Conservation (phyloP, 2,888 invertebrate species). For the Hipparchia sbordonii region DNA sequence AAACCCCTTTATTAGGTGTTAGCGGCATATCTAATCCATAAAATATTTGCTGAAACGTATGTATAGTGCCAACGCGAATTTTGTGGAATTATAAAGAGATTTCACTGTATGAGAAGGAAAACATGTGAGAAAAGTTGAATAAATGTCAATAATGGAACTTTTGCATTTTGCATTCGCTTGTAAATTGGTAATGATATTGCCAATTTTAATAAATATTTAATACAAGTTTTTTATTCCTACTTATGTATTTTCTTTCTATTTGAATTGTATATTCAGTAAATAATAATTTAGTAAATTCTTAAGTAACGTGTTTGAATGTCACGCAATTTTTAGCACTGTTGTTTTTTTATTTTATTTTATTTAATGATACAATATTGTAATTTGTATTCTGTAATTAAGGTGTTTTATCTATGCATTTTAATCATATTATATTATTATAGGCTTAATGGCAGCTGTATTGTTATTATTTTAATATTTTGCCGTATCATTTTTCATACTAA, state of each 20-base stretch:
- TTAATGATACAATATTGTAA: conserved; percentile 43
- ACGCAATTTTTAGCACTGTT: conserved; percentile 67
- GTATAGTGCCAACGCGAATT: neutral
- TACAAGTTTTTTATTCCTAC: conserved; percentile 28
- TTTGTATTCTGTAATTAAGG: conserved; percentile 43
- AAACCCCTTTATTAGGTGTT: too few relatives aligned
- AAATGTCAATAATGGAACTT: neutral
- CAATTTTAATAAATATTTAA: conserved; percentile 30
- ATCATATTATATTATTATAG: conserved; percentile 22
- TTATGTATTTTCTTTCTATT: conserved; percentile 47
- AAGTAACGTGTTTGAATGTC: conserved; percentile 56
- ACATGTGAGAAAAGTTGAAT: neutral
- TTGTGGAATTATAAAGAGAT: neutral
- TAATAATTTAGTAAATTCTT: conserved; percentile 67
- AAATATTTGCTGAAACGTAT: too few relatives aligned
- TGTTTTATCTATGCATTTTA: conserved; percentile 32
- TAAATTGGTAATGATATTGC: conserved; percentile 42
- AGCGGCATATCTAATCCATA: too few relatives aligned
- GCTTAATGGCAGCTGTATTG: conserved; percentile 40
- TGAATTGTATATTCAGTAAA: conserved; percentile 74
- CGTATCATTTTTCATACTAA: conserved; percentile 26
- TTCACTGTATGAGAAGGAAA: neutral
- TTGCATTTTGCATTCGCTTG: conserved; percentile 4
- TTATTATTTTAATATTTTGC: conserved; percentile 25
- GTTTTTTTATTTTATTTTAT: conserved; percentile 55